Percentiles rank a stretch among this genome's conserved stretches.
Evolutionary conservation across 1,140 invertebrate genomes (phyloP).

Genomic region (Papilio glaucus): DNA sequence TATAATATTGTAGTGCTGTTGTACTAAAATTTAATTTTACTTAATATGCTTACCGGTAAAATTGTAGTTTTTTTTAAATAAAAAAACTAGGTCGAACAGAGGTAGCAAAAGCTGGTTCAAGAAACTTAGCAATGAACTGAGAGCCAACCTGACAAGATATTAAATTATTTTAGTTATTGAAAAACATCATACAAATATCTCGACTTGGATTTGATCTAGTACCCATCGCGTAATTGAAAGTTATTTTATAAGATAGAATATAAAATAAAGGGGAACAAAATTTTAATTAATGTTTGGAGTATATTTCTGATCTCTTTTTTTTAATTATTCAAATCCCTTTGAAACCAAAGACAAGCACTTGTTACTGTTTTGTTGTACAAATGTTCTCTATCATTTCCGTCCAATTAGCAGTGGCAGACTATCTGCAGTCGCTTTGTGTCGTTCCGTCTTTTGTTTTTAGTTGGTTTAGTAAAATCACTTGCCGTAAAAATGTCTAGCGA

Average conservation of each 20-base stretch:
- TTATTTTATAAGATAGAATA: neutral
- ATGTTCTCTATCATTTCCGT: constrained; percentile 21
- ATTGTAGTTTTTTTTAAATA: neutral
- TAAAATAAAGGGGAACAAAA: neutral
- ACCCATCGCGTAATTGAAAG: too few species aligned
- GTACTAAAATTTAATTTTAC: too few species aligned
- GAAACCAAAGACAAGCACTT: neutral
- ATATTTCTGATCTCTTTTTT: neutral
- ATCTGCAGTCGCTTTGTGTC: constrained; percentile 6
- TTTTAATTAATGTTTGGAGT: constrained; percentile 9
- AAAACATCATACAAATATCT: too few species aligned
- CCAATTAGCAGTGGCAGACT: constrained; percentile 6
- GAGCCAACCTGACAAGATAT: too few species aligned
- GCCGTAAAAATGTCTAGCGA: neutral
- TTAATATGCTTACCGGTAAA: too few species aligned
- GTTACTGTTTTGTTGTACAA: constrained; percentile 23
- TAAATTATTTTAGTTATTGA: too few species aligned
- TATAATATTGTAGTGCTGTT: too few species aligned
- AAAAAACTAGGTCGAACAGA: neutral
- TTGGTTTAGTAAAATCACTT: neutral
- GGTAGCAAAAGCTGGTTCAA: too few species aligned
- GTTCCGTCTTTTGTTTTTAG: neutral
- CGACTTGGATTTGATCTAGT: too few species aligned
- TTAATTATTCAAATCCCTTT: neutral
- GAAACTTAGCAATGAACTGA: too few species aligned